These are phyloP conservation scores for Prostheceraeus crozeri DNA, from an alignment of 2,888 invertebrate species.

Conservation along the genomic window DNA sequence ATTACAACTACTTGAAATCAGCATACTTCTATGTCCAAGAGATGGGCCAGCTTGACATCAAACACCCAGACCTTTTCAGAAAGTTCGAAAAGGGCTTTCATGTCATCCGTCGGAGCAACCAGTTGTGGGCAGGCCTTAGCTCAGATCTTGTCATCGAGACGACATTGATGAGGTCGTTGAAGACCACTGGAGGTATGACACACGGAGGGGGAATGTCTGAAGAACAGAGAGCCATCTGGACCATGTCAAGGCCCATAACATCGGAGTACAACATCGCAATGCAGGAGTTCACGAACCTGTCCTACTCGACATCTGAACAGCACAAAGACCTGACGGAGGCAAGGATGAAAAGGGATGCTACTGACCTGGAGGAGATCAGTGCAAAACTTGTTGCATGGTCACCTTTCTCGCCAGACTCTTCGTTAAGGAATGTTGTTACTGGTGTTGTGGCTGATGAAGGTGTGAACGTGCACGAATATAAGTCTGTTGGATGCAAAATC, in stretches of 20 bases:
- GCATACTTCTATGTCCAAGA: constrained; percentile 38
- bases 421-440: constrained; percentile 38
- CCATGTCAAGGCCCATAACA: constrained; percentile 38
- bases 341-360: constrained; percentile 36
- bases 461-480: constrained; percentile 37
- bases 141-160: constrained; percentile 40
- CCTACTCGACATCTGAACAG: constrained; percentile 38
- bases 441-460: constrained; percentile 34
- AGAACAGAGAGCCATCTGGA: constrained; percentile 38
- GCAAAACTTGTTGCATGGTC: constrained; percentile 34
- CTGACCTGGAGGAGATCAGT: constrained; percentile 34
- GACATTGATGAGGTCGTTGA: constrained; percentile 39
- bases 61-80: constrained; percentile 33
- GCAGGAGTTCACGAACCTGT: constrained; percentile 37
- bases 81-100: constrained; percentile 36
- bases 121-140: constrained; percentile 39
- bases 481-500: constrained; percentile 35
- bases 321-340: constrained; percentile 39
- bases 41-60: constrained; percentile 30
- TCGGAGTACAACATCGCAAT: constrained; percentile 39
- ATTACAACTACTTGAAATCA: constrained; percentile 39
- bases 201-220: constrained; percentile 39
- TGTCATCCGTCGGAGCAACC: constrained; percentile 36
- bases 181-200: constrained; percentile 36
- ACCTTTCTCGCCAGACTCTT: constrained; percentile 37